Evolutionary conservation across 2,797 vertebrate species (phyloP).

Genomic region (Strix occidentalis): DNA sequence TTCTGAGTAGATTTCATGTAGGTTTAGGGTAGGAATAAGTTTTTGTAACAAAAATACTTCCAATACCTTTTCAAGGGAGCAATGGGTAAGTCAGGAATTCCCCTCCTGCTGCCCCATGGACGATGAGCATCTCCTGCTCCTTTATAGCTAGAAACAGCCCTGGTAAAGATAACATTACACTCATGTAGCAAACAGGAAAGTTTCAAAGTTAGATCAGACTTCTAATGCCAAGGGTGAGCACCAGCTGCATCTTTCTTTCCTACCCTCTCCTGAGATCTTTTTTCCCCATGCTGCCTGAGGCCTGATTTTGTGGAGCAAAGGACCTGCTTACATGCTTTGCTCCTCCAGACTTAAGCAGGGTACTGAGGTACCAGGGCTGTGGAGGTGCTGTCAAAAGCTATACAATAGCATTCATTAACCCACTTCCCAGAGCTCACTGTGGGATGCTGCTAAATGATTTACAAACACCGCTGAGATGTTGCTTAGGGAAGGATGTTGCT

Average conservation of each 20-base stretch:
- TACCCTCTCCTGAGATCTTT: background rate
- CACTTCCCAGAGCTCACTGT: background rate
- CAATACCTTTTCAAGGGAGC: background rate
- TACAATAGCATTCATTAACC: accelerated
- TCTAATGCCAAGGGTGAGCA: background rate
- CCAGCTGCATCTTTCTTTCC: background rate
- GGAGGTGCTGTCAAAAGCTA: background rate
- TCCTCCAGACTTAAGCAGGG: background rate
- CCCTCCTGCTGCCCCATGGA: background rate
- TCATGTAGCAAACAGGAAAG: background rate
- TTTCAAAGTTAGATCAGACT: background rate
- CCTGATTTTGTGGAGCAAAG: background rate
- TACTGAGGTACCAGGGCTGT: background rate
- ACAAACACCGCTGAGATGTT: background rate
- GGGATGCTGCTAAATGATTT: background rate
- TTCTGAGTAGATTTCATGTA: background rate
- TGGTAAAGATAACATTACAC: background rate
- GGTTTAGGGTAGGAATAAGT: background rate
- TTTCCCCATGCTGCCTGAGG: background rate
- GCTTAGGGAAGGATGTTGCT: background rate
- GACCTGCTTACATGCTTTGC: accelerated
- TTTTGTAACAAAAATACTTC: background rate
- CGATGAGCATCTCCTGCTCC: background rate
- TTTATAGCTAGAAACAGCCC: background rate
- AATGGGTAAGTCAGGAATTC: background rate